Percentiles rank a stretch among this genome's conserved stretches.
Conservation (phyloP, 2,113 vertebrate genomes). For the Stigmatopora nigra region DNA sequence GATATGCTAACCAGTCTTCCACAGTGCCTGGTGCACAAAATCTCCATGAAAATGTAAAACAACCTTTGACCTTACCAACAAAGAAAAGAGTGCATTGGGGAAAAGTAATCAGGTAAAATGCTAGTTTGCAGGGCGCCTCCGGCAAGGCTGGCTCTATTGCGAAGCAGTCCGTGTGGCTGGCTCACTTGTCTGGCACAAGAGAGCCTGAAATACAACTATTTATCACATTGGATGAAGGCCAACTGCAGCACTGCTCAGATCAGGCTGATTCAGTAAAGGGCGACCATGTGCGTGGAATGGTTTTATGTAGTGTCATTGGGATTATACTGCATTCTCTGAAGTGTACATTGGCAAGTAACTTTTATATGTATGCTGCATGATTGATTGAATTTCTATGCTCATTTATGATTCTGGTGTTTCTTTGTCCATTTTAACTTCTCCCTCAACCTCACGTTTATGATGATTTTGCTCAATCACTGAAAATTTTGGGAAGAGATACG, state of each 20-base stretch:
- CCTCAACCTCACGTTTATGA: not conserved
- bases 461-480: not conserved
- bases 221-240: slow-evolving; percentile 1
- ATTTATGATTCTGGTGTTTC: not conserved
- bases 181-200: not conserved
- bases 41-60: not conserved
- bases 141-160: not conserved
- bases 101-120: slow-evolving; percentile 8
- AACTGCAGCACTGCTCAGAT: not conserved
- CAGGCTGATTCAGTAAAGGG: not conserved
- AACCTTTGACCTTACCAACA: not conserved
- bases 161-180: not conserved
- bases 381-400: not conserved
- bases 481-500: not conserved
- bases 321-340: slow-evolving; percentile 2
- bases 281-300: not conserved
- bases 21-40: not conserved
- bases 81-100: not conserved
- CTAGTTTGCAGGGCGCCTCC: not conserved
- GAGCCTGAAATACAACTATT: slow-evolving; percentile 5
- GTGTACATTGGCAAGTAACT: slow-evolving; percentile 1
- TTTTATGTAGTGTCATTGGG: slow-evolving; percentile 1
- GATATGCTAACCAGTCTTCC: too few species aligned
- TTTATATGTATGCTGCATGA: not conserved
- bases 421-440: not conserved